Conservation (phyloP, 2,888 invertebrate species). For the Andricus curvator region DNA sequence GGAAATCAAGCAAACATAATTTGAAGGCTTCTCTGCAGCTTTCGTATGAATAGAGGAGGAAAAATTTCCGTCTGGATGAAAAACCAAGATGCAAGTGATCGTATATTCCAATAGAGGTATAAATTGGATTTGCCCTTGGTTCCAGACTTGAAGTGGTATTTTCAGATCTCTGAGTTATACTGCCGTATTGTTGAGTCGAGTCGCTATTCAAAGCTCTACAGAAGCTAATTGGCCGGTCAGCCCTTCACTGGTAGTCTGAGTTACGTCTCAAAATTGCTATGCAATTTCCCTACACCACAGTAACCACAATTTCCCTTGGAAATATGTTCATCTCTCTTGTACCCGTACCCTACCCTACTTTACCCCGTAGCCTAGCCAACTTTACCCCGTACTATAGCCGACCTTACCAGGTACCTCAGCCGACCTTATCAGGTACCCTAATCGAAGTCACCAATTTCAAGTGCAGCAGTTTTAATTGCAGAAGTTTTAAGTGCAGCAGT, state of each 20-base stretch:
- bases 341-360: too few relatives aligned
- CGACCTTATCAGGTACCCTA: too few relatives aligned
- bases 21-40: neutral
- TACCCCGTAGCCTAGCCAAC: too few relatives aligned
- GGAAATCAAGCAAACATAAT: conserved; percentile 19
- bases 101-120: conserved; percentile 20
- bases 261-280: neutral
- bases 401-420: too few relatives aligned
- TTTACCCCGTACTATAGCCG: too few relatives aligned
- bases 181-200: conserved; percentile 9
- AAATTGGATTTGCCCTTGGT: conserved; percentile 37
- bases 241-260: conserved; percentile 53
- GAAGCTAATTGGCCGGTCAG: conserved; percentile 70
- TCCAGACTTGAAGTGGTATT: conserved; percentile 29
- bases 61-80: conserved; percentile 8
- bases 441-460: too few relatives aligned
- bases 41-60: neutral
- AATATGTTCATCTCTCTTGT: neutral
- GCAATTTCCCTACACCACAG: neutral
- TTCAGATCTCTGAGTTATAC: conserved; percentile 25
- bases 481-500: too few relatives aligned
- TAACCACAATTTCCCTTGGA: conserved; percentile 6
- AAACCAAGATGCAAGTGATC: conserved; percentile 29
- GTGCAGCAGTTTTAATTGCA: too few relatives aligned
- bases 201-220: conserved; percentile 66